phyloP scores from a whole-genome alignment of 2,113 vertebrate genomes.

The Ailurus styani region DNA sequence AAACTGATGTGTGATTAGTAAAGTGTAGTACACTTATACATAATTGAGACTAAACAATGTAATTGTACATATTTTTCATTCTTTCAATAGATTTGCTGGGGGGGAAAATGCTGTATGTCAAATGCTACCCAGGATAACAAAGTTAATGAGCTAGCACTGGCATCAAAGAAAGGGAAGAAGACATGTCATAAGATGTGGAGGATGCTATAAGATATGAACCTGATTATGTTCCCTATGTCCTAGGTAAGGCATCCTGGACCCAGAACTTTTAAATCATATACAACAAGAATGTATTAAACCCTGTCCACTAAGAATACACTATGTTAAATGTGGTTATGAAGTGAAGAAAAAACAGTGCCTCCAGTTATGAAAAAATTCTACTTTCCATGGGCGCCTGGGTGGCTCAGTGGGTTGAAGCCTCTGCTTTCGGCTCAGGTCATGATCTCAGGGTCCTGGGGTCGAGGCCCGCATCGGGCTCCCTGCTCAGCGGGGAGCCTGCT shows the following conservation, averaged over 20 bases:
- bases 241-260: background rate
- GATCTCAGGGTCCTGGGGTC: no score
- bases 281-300: background rate
- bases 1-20: background rate
- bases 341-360: background rate
- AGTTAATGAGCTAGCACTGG: background rate
- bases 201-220: background rate
- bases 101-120: background rate
- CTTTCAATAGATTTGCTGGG: background rate
- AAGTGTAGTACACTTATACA: background rate
- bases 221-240: background rate
- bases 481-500: no score
- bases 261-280: background rate
- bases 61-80: background rate
- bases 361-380: background rate
- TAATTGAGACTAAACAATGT: background rate
- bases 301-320: background rate
- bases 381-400: no score
- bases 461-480: no score
- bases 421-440: no score
- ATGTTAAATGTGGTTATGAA: background rate
- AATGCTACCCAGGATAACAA: constrained; percentile 13
- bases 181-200: background rate
- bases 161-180: background rate
- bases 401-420: no score